Percentiles rank a stretch among this genome's conserved stretches.
Conservation (phyloP, 2,888 invertebrate species). For the Merodon equestris region DNA sequence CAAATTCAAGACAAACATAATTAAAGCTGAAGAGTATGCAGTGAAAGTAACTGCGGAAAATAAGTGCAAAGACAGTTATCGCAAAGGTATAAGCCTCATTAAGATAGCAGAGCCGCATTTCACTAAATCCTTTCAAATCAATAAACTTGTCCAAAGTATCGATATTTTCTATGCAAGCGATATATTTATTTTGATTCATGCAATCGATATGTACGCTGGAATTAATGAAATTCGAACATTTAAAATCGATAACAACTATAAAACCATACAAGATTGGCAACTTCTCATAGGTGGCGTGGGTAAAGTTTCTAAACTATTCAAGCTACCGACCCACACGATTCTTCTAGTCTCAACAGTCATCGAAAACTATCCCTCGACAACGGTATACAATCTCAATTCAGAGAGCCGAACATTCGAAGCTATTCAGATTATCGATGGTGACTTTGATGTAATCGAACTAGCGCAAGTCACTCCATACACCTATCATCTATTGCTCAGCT, state of each 20-base stretch:
- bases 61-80: conserved; percentile 69
- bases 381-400: conserved; percentile 71
- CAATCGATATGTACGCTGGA: conserved; percentile 66
- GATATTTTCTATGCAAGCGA: conserved; percentile 46
- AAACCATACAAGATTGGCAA: conserved; percentile 73
- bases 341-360: conserved; percentile 69
- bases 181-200: conserved; percentile 72
- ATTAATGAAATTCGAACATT: conserved; percentile 74
- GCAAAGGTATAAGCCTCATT: conserved; percentile 71
- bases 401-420: conserved; percentile 70
- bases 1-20: conserved; percentile 67
- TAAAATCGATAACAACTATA: conserved; percentile 68
- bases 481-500: conserved; percentile 73
- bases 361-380: conserved; percentile 71
- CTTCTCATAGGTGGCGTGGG: conserved; percentile 72
- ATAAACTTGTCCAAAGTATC: conserved; percentile 71
- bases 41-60: conserved; percentile 72
- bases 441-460: conserved; percentile 74
- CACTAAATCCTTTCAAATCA: conserved; percentile 71
- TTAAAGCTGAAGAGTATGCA: conserved; percentile 40
- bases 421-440: conserved; percentile 74
- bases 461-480: conserved; percentile 53
- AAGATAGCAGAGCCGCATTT: conserved; percentile 70
- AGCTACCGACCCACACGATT: conserved; percentile 28
- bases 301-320: conserved; percentile 70